Base-by-base conservation (phyloP, 2,888 invertebrate genomes). In the Diadegma fenestrale region DNA sequence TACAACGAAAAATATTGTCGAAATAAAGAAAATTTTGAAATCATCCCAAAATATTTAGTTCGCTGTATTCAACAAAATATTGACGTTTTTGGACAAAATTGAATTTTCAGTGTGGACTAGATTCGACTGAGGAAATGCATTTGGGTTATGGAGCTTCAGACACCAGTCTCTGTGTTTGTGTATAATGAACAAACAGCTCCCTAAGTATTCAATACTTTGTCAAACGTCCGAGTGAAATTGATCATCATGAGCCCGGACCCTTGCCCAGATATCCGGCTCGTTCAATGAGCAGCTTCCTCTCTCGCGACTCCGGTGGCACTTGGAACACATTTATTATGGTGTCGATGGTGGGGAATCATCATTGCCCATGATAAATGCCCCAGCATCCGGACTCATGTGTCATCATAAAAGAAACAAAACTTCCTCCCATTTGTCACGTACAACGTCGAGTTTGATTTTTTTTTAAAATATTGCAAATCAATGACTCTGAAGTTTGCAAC, bases 241-340 rank as follows among this genome's bases (percentile, higher is more conserved):
- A 82, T 85, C 79, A 58, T 63, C 64, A 75, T 54, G 37, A 75
- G 76, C 41, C 75, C 69, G 48, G 87, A 84, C 85, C 90, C 87
- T 87, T 87, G 79, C 85, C 85, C 86, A 88, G 87, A 89, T 90
- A 88, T 90, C 90, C 91, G 90, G 91, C 86, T 87, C 73, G 87
- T 69, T 71, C 89, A 91, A 92, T 87, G 87, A 91, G 91, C 87
- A 77, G 91, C 90, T 91, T 92, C 92, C 92, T 88, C 78, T 84
- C 77, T 37, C 41, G 30, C 63, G 26, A 54, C 79, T 79, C 73
- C 43, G 69, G 54, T 43, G 48, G 73, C 58, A 66, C 85, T 71
- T 79, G 41, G 69, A 78, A 79, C 77, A 75, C 63, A 79, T 75
- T 79, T 64, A 54, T 79, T 71, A 68, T 51, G 71, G 43, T 61